Base-by-base conservation (phyloP, 2,797 vertebrate genomes). In the Apogon talboti region DNA sequence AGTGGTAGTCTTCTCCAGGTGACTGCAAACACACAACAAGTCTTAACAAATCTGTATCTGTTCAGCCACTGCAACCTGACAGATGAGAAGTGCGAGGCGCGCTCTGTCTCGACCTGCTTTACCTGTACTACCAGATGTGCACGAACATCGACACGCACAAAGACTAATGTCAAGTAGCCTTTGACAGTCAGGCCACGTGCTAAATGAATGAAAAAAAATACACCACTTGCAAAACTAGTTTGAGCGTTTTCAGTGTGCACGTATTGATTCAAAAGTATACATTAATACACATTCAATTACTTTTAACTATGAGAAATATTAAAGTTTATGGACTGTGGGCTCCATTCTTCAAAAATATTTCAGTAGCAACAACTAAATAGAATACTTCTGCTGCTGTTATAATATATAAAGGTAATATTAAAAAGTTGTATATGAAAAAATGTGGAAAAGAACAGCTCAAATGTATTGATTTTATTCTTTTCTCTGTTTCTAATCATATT, bases 1-100 rank as follows among this genome's bases (percentile, higher is more conserved):
- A 70, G 96, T 98, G 64, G 96, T 98, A 21, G 96, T 97, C 89
- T 97, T 96, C 78, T 98, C 96, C 72, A 96, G 91, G 90, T 98
- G 96, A 91, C 96, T 98, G 86, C 38, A 76, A 79, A 79, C 74
- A 88, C 79, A 85, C 62, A 53, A 85, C 85, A 87, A 74, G 71
- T 68, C 61, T 71, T 14, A 85, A 84, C 84, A 1, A n/a, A 81
- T 82, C 70, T 74, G 71, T 28, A 41, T 73, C 53, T 66, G 77
- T 71, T 49, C 64, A 83, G 76, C 58, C 62, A 59, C 70, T 60
- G 74, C 38, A 81, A 79, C 78, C 71, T 73, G 75, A 79, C 38
- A 68, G 81, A 80, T 63, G 13, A 81, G 74, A 61, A 61, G 56
- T 8, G 44, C 0, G 21, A 49, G 47, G 41, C 72, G 57, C 61